A percentile compares a stretch with the other conserved stretches of the same genome.
These are phyloP conservation scores for Actinemys pallida DNA, from an alignment of 2,113 vertebrate species.

Conservation along the genomic window DNA sequence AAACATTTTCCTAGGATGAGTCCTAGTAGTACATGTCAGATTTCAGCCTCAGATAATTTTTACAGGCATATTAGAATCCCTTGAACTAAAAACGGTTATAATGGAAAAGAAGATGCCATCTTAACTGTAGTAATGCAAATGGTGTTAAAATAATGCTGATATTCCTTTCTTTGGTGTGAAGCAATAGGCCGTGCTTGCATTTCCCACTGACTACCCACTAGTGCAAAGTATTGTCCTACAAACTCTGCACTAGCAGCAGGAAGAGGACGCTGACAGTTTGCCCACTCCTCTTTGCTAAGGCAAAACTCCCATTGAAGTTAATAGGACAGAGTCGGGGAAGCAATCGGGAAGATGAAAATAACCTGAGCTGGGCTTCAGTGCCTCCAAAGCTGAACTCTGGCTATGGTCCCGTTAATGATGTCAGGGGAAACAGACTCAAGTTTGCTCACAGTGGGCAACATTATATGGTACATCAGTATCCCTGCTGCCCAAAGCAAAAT, in stretches of 20 bases:
- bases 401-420: neutral
- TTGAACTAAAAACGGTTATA: neutral
- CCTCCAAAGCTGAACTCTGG: neutral
- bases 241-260: neutral
- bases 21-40: neutral
- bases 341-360: neutral
- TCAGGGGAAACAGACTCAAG: neutral
- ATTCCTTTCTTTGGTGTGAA: neutral
- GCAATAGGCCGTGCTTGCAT: neutral
- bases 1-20: neutral
- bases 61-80: neutral
- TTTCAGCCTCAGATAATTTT: neutral
- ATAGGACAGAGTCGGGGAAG: no score
- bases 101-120: neutral
- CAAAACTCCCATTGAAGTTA: neutral
- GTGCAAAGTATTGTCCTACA: neutral
- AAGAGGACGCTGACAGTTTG: neutral
- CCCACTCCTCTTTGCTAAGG: neutral
- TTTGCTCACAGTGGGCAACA: no score
- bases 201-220: neutral
- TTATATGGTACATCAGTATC: neutral
- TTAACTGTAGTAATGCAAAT: neutral
- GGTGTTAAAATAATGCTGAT: neutral
- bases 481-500: neutral
- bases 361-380: neutral